These are phyloP conservation scores for Sinohyriopsis cumingii DNA, from an alignment of 2,888 invertebrate genomes.

Conservation along the genomic window DNA sequence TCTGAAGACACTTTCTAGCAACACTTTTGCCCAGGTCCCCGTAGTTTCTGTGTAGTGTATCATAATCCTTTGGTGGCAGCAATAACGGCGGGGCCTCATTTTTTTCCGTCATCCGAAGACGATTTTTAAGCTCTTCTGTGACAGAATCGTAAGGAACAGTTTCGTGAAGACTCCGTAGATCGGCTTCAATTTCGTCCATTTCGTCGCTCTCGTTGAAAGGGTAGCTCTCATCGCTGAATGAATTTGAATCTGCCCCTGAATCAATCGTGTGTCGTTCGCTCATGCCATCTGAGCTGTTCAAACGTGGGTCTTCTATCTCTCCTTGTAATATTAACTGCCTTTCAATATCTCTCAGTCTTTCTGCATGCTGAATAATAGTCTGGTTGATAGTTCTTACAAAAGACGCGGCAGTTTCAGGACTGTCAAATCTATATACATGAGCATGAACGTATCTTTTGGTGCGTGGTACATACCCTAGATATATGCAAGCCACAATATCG, in stretches of 20 bases:
- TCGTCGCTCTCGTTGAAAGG: constrained; percentile 26
- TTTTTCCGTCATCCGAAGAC: constrained; percentile 73
- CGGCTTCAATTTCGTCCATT: constrained; percentile 59
- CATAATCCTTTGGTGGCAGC: constrained; percentile 94
- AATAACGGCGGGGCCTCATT: constrained; percentile 79
- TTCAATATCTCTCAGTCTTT: constrained; percentile 88
- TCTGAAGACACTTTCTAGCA: constrained; percentile 51
- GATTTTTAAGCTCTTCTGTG: constrained; percentile 90
- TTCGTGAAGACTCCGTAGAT: constrained; percentile 56
- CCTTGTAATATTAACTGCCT: constrained; percentile 56
- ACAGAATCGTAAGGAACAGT: constrained; percentile 86
- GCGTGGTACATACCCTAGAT: constrained; percentile 93
- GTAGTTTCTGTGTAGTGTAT: constrained; percentile 77
- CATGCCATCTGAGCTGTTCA: constrained; percentile 41
- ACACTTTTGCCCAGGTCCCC: constrained; percentile 79
- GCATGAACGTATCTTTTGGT: constrained; percentile 96
- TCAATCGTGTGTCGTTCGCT: constrained; percentile 44
- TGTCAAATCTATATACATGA: constrained; percentile 95
- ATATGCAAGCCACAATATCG: constrained; percentile 94
- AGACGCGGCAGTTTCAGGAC: constrained; percentile 91
- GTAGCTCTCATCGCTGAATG: constrained; percentile 51
- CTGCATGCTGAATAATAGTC: constrained; percentile 85
- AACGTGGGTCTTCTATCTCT: constrained; percentile 50
- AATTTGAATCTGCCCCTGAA: constrained; percentile 53
- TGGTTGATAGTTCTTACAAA: constrained; percentile 88